Percentiles rank a stretch among this genome's conserved stretches.
phyloP scores from a whole-genome alignment of 2,797 vertebrate genomes.

The Anniella stebbinsi region DNA sequence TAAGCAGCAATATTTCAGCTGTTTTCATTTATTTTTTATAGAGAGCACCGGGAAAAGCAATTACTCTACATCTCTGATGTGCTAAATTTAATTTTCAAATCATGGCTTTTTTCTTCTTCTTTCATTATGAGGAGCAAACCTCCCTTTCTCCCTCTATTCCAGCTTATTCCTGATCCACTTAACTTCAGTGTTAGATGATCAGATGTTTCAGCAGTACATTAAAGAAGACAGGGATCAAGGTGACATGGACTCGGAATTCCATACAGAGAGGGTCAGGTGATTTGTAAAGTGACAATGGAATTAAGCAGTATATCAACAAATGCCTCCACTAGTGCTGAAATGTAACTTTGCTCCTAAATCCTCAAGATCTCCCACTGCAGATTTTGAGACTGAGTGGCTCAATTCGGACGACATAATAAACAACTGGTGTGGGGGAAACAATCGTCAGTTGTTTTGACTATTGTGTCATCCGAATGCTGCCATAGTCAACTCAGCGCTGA shows the following conservation, averaged over 20 bases:
- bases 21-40: conserved; percentile 59
- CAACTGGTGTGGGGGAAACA: too few relatives aligned
- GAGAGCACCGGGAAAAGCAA: conserved; percentile 50
- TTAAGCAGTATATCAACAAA: conserved; percentile 2
- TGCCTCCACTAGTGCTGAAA: neutral
- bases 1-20: conserved; percentile 54
- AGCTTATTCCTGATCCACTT: neutral
- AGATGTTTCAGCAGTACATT: conserved; percentile 18
- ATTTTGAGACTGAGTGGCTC: neutral
- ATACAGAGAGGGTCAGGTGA: neutral
- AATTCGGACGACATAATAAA: too few relatives aligned
- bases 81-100: conserved; percentile 65
- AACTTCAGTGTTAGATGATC: conserved; percentile 4
- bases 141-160: neutral
- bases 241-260: neutral
- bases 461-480: too few relatives aligned
- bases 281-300: conserved; percentile 26
- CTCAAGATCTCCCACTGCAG: neutral
- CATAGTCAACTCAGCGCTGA: too few relatives aligned
- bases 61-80: conserved; percentile 54
- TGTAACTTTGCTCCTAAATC: neutral
- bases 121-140: conserved; percentile 21
- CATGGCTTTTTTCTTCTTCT: neutral
- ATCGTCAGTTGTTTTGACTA: too few relatives aligned
- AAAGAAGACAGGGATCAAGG: neutral